Conservation (phyloP, 35 echinoderm and acorn worm genomes). For the Holothuria glaberrima region DNA sequence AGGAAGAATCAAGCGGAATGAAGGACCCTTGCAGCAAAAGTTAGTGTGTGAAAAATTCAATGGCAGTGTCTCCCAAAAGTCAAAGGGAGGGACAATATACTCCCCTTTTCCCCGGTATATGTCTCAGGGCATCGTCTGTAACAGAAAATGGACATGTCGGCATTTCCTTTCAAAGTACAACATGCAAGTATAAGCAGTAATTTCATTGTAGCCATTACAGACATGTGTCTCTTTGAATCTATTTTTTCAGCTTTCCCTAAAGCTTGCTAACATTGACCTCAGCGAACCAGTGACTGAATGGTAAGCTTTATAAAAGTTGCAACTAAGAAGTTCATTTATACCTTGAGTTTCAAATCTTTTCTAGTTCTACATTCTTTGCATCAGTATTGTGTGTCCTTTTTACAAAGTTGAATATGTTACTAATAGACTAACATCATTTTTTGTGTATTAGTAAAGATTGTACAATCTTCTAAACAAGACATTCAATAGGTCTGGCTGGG, state of each 20-base stretch:
- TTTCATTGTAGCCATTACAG: background rate
- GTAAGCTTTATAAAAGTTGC: slow-evolving; percentile 41
- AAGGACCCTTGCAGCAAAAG: no score
- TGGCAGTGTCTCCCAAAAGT: background rate
- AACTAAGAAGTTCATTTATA: no score
- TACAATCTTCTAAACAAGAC: no score
- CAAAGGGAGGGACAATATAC: background rate
- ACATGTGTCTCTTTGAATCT: background rate
- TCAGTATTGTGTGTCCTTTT: no score
- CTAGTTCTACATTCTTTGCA: no score
- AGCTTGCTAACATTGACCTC: slow-evolving; percentile 62
- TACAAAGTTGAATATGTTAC: no score
- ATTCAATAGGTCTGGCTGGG: no score
- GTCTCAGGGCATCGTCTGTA: background rate
- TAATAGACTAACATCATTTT: no score
- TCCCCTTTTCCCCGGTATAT: background rate
- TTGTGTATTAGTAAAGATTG: no score
- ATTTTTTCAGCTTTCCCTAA: slow-evolving; percentile 48
- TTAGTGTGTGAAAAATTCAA: no score
- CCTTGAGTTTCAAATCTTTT: no score
- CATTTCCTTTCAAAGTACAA: background rate
- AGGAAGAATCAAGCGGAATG: no score
- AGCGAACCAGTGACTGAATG: slow-evolving; percentile 75
- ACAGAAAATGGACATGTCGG: background rate
- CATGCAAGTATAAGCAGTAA: background rate